Base-by-base conservation (phyloP, 2,797 vertebrate species). In the Buceros bicornis region DNA sequence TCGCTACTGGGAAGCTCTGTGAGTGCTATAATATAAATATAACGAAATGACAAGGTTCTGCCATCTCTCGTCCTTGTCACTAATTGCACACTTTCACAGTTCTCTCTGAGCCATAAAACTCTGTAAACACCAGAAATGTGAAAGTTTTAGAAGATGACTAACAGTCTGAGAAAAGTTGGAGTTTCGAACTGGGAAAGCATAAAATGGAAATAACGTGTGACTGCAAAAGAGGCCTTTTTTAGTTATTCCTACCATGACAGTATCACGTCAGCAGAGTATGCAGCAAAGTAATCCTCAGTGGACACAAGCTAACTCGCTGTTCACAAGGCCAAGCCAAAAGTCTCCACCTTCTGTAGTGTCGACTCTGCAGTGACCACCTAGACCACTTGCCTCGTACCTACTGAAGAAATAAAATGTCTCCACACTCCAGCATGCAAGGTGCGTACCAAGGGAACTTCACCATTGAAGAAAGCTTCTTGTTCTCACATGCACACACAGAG, bases 81-180 rank as follows among this genome's bases (percentile, higher is more conserved):
- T 92, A 95, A 95, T 71, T 96, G 74, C 83, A 77, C 87, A 70
- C 86, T 94, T 94, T 94, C 83, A 93, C 88, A 95, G 62, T 45
- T 93, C 64, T 26, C n/a, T 77, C 76, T 48, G 33, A 92, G 88
- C 37, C 77, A 73, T 93, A 74, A 74, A 95, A 94, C 57, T 90
- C 77, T 80, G 60, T 87, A 88, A 94, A 93, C 78, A 87, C 24
- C 37, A 95, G 60, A 95, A 95, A 96, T 85, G 37, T 67, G 71
- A 48, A 95, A 93, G 85, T 94, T 95, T 93, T 93, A 71, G 80
- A 83, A 77, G 73, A 96, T 85, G 82, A 93, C 62, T 90, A 96
- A 90, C 53, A 92, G 73, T 71, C 67, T 82, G 60, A 87, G 87
- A 84, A 82, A 94, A 85, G 56, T 80, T 95, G 60, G 56, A 93